Base-by-base conservation (phyloP, 2,113 vertebrate genomes). In the Heterocephalus glaber region DNA sequence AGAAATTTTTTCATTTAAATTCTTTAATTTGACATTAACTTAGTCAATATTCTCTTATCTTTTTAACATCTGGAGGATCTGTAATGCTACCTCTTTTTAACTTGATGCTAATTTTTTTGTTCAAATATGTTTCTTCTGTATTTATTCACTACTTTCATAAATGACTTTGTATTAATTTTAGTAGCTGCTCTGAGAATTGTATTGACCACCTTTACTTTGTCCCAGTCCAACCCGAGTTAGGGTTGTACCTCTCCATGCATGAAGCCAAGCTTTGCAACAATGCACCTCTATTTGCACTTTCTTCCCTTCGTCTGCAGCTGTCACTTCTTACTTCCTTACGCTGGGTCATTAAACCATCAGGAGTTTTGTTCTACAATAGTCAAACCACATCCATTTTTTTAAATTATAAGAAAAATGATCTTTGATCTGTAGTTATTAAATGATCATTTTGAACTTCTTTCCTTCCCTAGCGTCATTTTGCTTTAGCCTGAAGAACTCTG, bases 221-320 rank as follows among this genome's bases (percentile, higher is more conserved):
- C 44, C 1, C 44, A 1, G 12, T 47, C 41, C 13, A 7, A 14
- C 13, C 41, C 3, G 12, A 47, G 11, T 16, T 14, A 41, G 41
- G 26, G 24, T 5, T 28, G 41, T 3, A 1, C 26, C 41, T 14
- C 41, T 76, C 44, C 26, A 30, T 2, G 5, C 1, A 30, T 6
- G 44, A 47, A 14, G 26, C 24, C 44, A 10, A 35, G 9, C 66
- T 16, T 38, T 4, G 6, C 66, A 68, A 2, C 6, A 9, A 3
- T 38, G 30, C 17, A 2, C 14, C 8, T 38, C 35, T 19, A 4
- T 7, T 38, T 8, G 0, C 20, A 33, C n/a, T 8, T 20, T 3
- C n/a, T 26, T 44, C 8, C 41, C 41, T 47, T 13, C 9, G 41
- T 3, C 9, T 11, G 8, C 22, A 7, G 10, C 70, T 16, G 24